phyloP scores from a whole-genome alignment of 2,113 vertebrate genomes.

The Holacanthus passer region DNA sequence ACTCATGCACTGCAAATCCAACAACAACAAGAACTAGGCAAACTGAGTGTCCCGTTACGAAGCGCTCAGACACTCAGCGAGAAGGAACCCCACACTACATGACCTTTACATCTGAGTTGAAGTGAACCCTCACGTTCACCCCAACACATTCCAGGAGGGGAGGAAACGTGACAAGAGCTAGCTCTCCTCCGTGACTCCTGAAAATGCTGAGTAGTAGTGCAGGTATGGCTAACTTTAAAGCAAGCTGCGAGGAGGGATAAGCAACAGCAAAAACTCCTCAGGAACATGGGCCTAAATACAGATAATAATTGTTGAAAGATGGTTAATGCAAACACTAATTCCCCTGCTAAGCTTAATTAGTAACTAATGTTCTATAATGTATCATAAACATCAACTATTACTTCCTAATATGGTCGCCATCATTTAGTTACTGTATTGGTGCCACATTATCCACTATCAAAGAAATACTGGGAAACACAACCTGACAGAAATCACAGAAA shows the following conservation, averaged over 20 bases:
- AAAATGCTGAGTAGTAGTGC: constrained; percentile 24
- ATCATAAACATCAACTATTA: background rate
- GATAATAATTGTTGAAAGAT: background rate
- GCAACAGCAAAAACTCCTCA: constrained; percentile 2
- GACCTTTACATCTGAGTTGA: constrained; percentile 42
- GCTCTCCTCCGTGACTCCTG: constrained; percentile 5
- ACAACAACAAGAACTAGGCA: constrained; percentile 31
- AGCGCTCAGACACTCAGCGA: constrained; percentile 10
- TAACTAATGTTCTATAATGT: background rate
- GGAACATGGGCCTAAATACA: background rate
- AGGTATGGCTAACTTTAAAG: constrained; percentile 10
- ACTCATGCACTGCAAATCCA: constrained; percentile 54
- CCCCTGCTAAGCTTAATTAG: background rate
- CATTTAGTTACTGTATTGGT: background rate
- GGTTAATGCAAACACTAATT: background rate
- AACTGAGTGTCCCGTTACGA: constrained; percentile 35
- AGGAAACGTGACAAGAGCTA: constrained; percentile 33
- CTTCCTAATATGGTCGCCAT: background rate
- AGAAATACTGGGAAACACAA: constrained; percentile 4
- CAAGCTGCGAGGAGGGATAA: constrained; percentile 6
- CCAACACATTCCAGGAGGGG: constrained; percentile 28
- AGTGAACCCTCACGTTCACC: constrained; percentile 39
- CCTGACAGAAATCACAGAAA: constrained; percentile 3
- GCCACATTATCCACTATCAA: constrained; percentile 2
- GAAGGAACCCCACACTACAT: constrained; percentile 8